Evolutionary conservation across 2,888 invertebrate species (phyloP).

Genomic region (Amiota communis): DNA sequence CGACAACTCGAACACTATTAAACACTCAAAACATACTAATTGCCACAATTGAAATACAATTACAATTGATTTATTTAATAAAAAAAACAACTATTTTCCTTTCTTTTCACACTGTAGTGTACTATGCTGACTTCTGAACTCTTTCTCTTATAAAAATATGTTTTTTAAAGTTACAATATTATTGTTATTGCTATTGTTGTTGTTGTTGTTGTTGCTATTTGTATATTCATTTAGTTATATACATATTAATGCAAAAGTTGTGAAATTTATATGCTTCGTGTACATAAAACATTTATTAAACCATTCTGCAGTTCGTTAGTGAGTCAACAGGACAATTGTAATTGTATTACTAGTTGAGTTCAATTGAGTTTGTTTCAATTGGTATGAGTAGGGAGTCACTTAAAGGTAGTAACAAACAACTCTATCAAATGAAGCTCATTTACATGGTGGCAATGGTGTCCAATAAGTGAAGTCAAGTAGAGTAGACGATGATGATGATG

Average conservation of each 20-base stretch:
- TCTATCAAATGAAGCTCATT: conserved; percentile 6
- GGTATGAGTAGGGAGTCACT: not conserved
- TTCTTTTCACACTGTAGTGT: not conserved
- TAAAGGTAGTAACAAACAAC: not conserved
- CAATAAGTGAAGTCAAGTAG: not conserved
- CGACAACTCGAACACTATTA: conserved; percentile 13
- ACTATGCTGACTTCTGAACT: no score
- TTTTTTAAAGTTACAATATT: conserved; percentile 51
- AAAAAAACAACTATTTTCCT: conserved; percentile 7
- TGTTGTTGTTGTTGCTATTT: conserved; percentile 63
- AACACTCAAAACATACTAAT: conserved; percentile 48
- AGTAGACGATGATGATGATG: not conserved
- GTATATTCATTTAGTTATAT: conserved; percentile 46
- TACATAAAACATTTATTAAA: conserved; percentile 59
- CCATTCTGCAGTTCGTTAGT: conserved; percentile 53
- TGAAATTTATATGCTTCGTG: conserved; percentile 24
- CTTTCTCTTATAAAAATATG: no score
- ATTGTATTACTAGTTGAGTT: conserved; percentile 59
- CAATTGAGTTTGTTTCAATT: not conserved
- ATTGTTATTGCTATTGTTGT: no score
- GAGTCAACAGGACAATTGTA: conserved; percentile 68
- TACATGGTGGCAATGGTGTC: not conserved
- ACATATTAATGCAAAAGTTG: conserved; percentile 33
- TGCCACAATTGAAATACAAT: conserved; percentile 61
- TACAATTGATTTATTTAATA: conserved; percentile 55